These are phyloP conservation scores for Ursus arctos DNA, from an alignment of 2,113 vertebrate genomes.

Conservation along the genomic window DNA sequence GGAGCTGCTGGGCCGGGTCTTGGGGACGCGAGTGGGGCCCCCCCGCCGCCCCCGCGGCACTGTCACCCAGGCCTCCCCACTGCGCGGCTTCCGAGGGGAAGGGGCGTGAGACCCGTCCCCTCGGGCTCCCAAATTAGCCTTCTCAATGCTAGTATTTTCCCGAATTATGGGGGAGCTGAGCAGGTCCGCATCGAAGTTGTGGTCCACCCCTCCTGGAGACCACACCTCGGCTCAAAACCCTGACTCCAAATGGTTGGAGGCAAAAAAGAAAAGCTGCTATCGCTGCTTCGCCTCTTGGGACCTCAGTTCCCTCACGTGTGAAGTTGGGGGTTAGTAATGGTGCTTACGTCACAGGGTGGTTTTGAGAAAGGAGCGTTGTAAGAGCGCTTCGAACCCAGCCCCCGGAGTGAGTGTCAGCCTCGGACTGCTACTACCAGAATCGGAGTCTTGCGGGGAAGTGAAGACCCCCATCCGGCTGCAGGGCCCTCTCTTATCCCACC, in stretches of 20 bases:
- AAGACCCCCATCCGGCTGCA: not conserved
- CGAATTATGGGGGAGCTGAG: not conserved
- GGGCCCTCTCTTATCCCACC: no score
- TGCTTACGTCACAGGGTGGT: not conserved
- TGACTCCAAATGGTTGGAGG: not conserved
- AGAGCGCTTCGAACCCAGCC: not conserved
- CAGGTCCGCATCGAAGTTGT: not conserved
- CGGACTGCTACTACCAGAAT: not conserved
- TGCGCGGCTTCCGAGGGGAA: not conserved
- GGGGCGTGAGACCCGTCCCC: not conserved
- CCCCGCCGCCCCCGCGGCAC: not conserved
- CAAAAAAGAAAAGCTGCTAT: not conserved
- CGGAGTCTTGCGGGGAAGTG: not conserved
- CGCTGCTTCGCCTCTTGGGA: not conserved
- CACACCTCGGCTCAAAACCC: not conserved
- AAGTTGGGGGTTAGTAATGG: not conserved
- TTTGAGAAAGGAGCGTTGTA: not conserved
- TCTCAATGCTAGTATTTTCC: not conserved
- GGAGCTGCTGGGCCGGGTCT: slow-evolving; percentile 1
- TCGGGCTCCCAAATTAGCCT: not conserved
- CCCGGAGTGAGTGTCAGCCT: not conserved
- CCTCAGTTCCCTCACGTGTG: not conserved
- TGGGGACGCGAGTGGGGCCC: not conserved
- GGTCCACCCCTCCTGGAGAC: not conserved
- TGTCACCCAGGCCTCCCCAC: not conserved